Percentiles rank a stretch among this genome's conserved stretches.
Conservation (phyloP, 2,797 vertebrate genomes). For the Spondyliosoma cantharus region DNA sequence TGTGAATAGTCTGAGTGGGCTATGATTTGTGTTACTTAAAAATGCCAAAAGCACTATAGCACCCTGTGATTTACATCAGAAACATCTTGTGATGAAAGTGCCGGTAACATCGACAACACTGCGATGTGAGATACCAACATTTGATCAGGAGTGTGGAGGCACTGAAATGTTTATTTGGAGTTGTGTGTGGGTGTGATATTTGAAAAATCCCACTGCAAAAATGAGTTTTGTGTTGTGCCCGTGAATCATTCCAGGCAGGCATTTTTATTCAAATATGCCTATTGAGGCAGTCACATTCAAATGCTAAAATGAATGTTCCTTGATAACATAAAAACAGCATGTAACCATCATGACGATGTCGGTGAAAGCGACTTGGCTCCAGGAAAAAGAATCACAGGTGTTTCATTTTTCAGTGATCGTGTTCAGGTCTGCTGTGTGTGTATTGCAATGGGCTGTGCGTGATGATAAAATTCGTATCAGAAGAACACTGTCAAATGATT, state of each 20-base stretch:
- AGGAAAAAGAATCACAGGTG: conserved; percentile 46
- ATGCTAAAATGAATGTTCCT: conserved; percentile 62
- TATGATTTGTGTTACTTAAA: conserved; percentile 48
- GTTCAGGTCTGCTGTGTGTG: conserved; percentile 17
- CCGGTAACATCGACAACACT: conserved; percentile 21
- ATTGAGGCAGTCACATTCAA: conserved; percentile 58
- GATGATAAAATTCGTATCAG: conserved; percentile 46
- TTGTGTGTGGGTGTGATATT: conserved; percentile 66
- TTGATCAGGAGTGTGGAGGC: conserved; percentile 58
- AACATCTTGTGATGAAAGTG: conserved; percentile 40
- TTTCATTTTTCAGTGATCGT: conserved; percentile 49
- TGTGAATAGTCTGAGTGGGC: conserved; percentile 36
- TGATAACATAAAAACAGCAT: conserved; percentile 53
- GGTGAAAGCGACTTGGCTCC: conserved; percentile 49
- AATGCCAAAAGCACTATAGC: conserved; percentile 29
- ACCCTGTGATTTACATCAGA: conserved; percentile 60
- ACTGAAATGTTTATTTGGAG: conserved; percentile 60
- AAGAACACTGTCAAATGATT: conserved; percentile 47
- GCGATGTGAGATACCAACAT: conserved; percentile 53
- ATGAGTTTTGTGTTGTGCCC: conserved; percentile 54
- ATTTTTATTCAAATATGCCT: conserved; percentile 63
- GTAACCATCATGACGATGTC: conserved; percentile 49
- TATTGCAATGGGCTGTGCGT: conserved; percentile 6
- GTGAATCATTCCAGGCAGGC: conserved; percentile 62
- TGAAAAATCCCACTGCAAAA: conserved; percentile 58